phyloP scores from a whole-genome alignment of 2,888 invertebrate species.

The Stratiomys singularior region DNA sequence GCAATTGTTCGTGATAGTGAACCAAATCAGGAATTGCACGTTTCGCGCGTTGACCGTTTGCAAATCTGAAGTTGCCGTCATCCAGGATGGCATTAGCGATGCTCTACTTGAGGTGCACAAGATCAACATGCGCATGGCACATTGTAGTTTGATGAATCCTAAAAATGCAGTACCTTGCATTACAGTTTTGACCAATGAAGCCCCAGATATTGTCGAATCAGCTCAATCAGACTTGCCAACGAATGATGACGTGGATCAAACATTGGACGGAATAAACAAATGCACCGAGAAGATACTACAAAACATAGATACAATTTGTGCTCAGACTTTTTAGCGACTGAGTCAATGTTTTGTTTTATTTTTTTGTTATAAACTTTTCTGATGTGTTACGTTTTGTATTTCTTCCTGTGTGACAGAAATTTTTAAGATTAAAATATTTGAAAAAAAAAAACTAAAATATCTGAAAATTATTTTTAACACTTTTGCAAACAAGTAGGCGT shows the following conservation, averaged over 20 bases:
- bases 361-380: too few relatives aligned
- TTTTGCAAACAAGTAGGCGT: too few relatives aligned
- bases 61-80: constrained; percentile 30
- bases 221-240: background rate
- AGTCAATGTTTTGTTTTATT: background rate
- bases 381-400: too few relatives aligned
- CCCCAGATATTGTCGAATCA: constrained; percentile 12
- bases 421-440: too few relatives aligned
- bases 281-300: constrained; percentile 2
- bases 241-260: background rate
- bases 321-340: background rate
- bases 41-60: constrained; percentile 23
- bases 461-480: too few relatives aligned
- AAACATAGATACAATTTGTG: constrained; percentile 27
- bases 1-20: constrained; percentile 1
- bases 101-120: constrained; percentile 14
- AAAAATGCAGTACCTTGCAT: constrained; percentile 27
- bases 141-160: constrained; percentile 30
- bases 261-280: constrained; percentile 19
- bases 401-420: too few relatives aligned
- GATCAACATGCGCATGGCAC: constrained; percentile 23
- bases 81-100: constrained; percentile 24
- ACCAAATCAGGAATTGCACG: constrained; percentile 28
- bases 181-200: constrained; percentile 6
- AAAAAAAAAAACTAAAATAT: too few relatives aligned